Base-by-base conservation (phyloP, 1,140 invertebrate species). In the Dufourea novaeangliae region DNA sequence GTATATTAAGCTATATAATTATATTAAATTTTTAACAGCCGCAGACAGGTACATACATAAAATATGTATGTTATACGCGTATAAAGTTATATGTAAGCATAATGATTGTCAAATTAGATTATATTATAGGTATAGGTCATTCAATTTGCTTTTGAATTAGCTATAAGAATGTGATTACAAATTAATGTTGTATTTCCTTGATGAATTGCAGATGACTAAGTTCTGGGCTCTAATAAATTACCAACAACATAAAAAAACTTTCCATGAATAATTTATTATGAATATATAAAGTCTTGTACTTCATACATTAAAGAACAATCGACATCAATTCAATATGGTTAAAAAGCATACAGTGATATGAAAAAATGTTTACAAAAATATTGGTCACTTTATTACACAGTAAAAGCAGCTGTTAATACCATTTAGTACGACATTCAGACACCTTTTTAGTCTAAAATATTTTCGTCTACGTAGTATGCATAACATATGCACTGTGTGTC, bases 341-440 rank as follows among this genome's bases (percentile, higher is more conserved):
- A 27, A 34, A 71, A 63, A 78, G 50, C 39, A 63, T 73, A 66
- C 25, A 59, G 37, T 22, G n/a, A 59, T 59, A 64, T 50, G 52
- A 50, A 78, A 78, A 72, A 63, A 78, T 72, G 50, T 78, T 71
- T 78, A 78, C 32, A 78, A 78, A 78, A 78, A 78, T 78, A 78
- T 78, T 46, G 52, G 59, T 64, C 37, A 50, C 52, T 66, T 74
- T 78, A 66, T 74, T 73, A 78, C 41, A 62, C 22, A 22, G 5
- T 22, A 64, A 66, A 78, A 66, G 76, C 70, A 46, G 34, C 17
- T 59, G 56, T 73, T 73, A 78, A 78, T 78, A 78, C 41, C 64
- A 66, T 78, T 66, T 37, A 74, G 57, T 73, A 73, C 61, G 64
- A 44, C 14, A 41, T 77, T 71, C 34, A 59, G 10, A 77, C 39